Base-by-base conservation (phyloP, 1,140 invertebrate species). In the Cyphomyrmex costatus region DNA sequence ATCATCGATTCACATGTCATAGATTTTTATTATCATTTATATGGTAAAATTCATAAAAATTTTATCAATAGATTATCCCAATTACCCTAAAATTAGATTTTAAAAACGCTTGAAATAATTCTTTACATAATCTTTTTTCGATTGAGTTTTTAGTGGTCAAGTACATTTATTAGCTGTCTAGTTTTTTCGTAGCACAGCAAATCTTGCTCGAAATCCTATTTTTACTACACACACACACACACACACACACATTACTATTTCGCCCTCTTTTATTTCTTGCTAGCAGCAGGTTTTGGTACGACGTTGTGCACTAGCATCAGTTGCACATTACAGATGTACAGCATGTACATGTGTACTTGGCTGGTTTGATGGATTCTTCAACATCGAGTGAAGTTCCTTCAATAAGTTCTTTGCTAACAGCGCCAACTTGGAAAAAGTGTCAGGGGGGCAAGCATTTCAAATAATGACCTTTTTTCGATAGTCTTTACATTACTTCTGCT, bases 131-230 rank as follows among this genome's bases (percentile, higher is more conserved):
- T 21, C 3, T 42, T 42, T 21, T 66, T 66, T 36, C 4, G 2
- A 0, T 65, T 65, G 7, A 10, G 4, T 2, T 0, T 16, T 14
- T 68, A 24, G 2, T 16, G 12, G 5, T 6, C 27, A 30, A 21
- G 4, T 19, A 68, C 10, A 49, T 21, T 65, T 46, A 49, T 68
- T 68, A 46, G 4, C 12, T 68, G 14, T 49, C 14, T 4, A 42
- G n/a, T 27, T 68, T 68, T 68, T 24, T 68, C 36, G 65, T 68
- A 68, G 36, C 14, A n/a, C n/a, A 68, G 36, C 36, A 68, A 68
- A 68, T 68, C 65, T 68, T 49, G 42, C 6, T 68, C 65, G 2
- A 14, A 68, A 5, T 68, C 36, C n/a, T n/a, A 68, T 24, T 46
- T 46, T 68, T 49, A 27, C 21, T 24, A 68, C 24, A 46, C 2